Evolutionary conservation across 2,113 vertebrate genomes (phyloP).

Genomic region (Buteo buteo): DNA sequence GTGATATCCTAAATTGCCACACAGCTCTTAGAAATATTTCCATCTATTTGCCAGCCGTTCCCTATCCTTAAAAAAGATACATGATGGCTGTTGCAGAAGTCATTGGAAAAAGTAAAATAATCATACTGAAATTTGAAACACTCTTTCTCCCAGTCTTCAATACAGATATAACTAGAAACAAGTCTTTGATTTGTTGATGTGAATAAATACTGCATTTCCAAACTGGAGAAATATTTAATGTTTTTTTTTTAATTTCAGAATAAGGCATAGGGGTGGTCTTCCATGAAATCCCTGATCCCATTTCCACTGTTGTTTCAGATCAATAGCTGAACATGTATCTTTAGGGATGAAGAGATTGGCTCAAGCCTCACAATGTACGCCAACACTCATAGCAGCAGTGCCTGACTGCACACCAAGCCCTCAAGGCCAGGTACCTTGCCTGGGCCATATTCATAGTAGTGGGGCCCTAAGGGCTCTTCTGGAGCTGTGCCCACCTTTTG

Average conservation of each 20-base stretch:
- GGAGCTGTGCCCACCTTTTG: not conserved
- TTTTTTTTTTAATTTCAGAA: not conserved
- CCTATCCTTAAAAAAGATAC: not conserved
- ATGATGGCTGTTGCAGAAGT: not conserved
- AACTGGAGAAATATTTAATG: not conserved
- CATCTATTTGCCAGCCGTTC: not conserved
- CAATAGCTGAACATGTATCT: not conserved
- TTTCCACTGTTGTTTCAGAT: not conserved
- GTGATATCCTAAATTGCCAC: not conserved
- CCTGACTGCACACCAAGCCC: no score
- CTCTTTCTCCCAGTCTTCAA: not conserved
- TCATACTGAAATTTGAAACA: not conserved
- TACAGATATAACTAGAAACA: not conserved
- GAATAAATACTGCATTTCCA: not conserved
- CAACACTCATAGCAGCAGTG: not conserved
- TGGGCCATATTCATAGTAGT: not conserved
- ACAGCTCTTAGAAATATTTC: not conserved
- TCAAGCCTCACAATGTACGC: not conserved
- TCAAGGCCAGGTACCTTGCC: not conserved
- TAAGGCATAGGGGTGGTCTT: not conserved
- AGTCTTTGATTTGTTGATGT: not conserved
- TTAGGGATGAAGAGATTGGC: not conserved
- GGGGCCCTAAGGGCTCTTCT: not conserved
- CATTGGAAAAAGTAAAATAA: not conserved
- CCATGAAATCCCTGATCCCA: not conserved